A percentile compares a stretch with the other conserved stretches of the same genome.
phyloP scores from a whole-genome alignment of 2,797 vertebrate genomes.

The Peromyscus attwateri region DNA sequence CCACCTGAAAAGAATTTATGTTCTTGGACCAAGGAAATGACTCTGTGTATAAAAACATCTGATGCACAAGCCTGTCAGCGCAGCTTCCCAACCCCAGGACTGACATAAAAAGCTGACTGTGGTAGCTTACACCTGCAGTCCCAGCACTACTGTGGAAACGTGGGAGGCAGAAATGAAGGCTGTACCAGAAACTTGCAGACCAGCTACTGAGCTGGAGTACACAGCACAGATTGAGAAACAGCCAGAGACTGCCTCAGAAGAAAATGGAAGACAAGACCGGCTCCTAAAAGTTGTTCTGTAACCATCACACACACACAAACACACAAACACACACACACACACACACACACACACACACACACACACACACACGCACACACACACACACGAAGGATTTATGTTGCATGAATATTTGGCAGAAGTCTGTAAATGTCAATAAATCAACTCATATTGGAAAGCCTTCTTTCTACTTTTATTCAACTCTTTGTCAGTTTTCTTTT shows the following conservation, averaged over 20 bases:
- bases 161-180: not conserved
- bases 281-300: not conserved
- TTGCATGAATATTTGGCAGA: not conserved
- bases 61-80: not conserved
- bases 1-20: conserved; percentile 9
- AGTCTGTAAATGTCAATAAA: not conserved
- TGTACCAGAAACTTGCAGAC: not conserved
- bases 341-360: not conserved
- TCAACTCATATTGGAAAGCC: not conserved
- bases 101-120: not conserved
- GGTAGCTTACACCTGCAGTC: not conserved
- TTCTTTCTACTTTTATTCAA: not conserved
- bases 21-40: not conserved
- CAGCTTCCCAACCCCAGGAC: not conserved
- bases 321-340: not conserved
- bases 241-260: not conserved
- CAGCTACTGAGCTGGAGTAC: no score
- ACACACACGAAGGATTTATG: not conserved
- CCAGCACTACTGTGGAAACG: not conserved
- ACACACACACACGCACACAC: not conserved
- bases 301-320: no score
- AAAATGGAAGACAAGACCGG: not conserved
- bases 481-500: conserved; percentile 37
- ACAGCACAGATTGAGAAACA: not conserved
- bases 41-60: not conserved